Evolutionary conservation across 23 tunicate genomes (phyloP), one percentile per base, ranked within the genome.

Genomic region (Pegea sp.): DNA sequence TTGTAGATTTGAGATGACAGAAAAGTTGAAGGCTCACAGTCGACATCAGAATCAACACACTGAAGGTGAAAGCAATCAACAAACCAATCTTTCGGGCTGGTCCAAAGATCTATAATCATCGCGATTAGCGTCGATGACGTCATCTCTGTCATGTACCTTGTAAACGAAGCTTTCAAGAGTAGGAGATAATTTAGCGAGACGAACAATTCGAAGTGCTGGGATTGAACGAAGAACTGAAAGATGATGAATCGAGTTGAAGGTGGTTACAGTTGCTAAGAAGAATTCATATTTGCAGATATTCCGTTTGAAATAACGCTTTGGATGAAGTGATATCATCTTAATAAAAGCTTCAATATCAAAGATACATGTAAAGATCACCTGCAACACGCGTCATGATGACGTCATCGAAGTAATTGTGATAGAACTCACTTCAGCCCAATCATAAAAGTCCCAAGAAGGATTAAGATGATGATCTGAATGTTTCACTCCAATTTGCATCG

Each of bases 41-140:
- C 6, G 99, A 86, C 93, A 74, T 91, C 26, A 73, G 50, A 1
- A 72, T 64, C 26, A 91, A 34, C 23, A 91, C 69, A 19, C 93
- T 63, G n/a, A 91, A 62, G 1, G 93, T 91, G 22, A 84, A 68
- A 16, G 56, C 65, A 2, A 91, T 38, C 57, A 91, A 52, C 55
- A 88, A 57, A 24, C 81, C 93, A 51, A 91, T 91, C 60, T 91
- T 91, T 72, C 73, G 78, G 11, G 86, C 91, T 29, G 99, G 99
- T 27, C 99, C 99, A 59, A 91, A 72, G 16, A 91, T 91, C 87
- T 91, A 43, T 23, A 24, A 38, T 38, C 46, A 38, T 38, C 16
- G 46, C 46, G 16, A 38, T 38, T 8, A 38, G 16, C 11, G n/a
- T n/a, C n/a, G 11, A 38, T 38, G 16, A 38, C 11, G 46, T 38